Evolutionary conservation across 2,797 vertebrate genomes (phyloP).

Genomic region (Falco berigora): DNA sequence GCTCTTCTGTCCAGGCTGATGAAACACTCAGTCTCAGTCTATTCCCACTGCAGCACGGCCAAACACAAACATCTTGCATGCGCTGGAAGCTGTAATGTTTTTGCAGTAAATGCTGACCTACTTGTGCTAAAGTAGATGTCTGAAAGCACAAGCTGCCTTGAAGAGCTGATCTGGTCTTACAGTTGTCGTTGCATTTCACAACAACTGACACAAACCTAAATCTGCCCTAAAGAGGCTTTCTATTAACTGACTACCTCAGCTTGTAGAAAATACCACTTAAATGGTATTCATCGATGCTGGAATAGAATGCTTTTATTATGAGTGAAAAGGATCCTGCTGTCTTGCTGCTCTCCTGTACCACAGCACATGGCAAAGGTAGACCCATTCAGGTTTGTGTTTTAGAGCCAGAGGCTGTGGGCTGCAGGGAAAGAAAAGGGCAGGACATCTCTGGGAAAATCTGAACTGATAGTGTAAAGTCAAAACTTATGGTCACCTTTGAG

Average conservation of each 20-base stretch:
- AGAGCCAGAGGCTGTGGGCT: not conserved
- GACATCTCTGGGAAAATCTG: not conserved
- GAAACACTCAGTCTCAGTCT: not conserved
- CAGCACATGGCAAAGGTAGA: not conserved
- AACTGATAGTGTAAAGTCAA: not conserved
- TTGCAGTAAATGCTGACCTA: not conserved
- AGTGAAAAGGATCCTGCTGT: not conserved
- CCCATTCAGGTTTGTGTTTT: not conserved
- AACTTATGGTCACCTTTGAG: not conserved
- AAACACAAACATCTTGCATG: not conserved
- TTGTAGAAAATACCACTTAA: not conserved
- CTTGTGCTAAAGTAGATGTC: not conserved
- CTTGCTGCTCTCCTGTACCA: not conserved
- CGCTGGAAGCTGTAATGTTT: not conserved
- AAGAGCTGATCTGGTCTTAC: not conserved
- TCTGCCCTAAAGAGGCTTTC: not conserved
- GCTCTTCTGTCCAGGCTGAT: not conserved
- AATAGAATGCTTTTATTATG: not conserved
- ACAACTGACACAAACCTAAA: not conserved
- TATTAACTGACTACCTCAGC: not conserved
- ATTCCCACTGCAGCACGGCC: not conserved
- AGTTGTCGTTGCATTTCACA: not conserved
- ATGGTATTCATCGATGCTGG: not conserved
- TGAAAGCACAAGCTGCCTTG: not conserved
- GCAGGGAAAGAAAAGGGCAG: not conserved